A percentile compares a stretch with the other conserved stretches of the same genome.
Conservation (phyloP, 2,797 vertebrate species). For the Aplochiton taeniatus region DNA sequence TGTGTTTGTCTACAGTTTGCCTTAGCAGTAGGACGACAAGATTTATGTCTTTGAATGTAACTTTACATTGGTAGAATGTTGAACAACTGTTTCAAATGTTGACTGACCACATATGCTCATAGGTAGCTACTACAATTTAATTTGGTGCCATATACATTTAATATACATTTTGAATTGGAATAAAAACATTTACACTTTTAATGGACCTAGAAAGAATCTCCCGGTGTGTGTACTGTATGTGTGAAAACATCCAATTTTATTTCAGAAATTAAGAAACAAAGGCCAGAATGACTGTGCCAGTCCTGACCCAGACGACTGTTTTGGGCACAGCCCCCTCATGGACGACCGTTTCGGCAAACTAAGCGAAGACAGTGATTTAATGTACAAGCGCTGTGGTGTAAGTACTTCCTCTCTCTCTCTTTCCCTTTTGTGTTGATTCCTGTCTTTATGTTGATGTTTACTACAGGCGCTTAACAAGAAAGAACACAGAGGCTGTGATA, state of each 20-base stretch:
- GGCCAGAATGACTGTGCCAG: slow-evolving; percentile 99
- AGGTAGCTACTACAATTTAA: too few relatives aligned
- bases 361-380: slow-evolving; percentile 99
- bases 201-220: too few relatives aligned
- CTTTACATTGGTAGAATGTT: background rate
- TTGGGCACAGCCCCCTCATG: slow-evolving; percentile 99
- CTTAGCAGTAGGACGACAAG: background rate
- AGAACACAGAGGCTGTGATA: slow-evolving; percentile 99
- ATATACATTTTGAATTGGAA: background rate
- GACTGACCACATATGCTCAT: too few relatives aligned
- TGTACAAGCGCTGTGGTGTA: slow-evolving; percentile 99
- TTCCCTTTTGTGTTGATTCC: slow-evolving; percentile 98
- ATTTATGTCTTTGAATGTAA: background rate
- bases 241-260: slow-evolving; percentile 99
- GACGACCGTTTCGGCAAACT: slow-evolving; percentile 99
- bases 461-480: slow-evolving; percentile 99
- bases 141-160: too few relatives aligned
- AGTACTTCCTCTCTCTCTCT: slow-evolving; percentile 91
- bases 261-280: slow-evolving; percentile 99
- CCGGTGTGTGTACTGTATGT: slow-evolving; percentile 63
- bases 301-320: slow-evolving; percentile 98
- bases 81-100: too few relatives aligned
- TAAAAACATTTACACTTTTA: too few relatives aligned
- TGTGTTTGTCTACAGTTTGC: slow-evolving; percentile 16
- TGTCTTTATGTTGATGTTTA: slow-evolving; percentile 98